Evolutionary conservation across 2,113 vertebrate species (phyloP), one percentile per base, ranked within the genome.

Genomic region (Leptodactylus fuscus): DNA sequence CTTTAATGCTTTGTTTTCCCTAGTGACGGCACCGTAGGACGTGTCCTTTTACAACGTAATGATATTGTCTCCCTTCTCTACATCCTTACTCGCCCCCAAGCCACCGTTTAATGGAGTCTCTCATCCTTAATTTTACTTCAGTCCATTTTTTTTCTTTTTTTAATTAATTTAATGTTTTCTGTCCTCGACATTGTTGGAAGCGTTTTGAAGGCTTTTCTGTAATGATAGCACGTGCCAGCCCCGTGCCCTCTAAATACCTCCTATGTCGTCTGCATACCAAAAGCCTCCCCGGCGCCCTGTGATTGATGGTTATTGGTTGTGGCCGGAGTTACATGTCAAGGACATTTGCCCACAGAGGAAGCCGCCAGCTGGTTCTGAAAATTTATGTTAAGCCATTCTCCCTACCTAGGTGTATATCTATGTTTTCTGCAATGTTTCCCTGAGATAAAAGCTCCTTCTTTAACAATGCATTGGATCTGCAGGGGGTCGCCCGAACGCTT

Each of bases 381-480:
- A 48, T 69, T 27, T 38, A 82, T 55, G 48, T 58, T 70, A 85
- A 85, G 53, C 49, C 6, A 51, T n/a, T 71, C 1, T 44, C 4
- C 22, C 22, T 48, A 73, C 18, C 24, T 81, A 27, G 41, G 51
- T 46, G 46, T 46, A 53, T n/a, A 79, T 44, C 29, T 27, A 53
- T 34, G 20, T 79, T 71, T 38, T 27, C 16, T 9, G 3, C 53
- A 70, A 71, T 34, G n/a, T 32, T 41, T n/a, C 22, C 75, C 62
- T 69, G 15, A n/a, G 49, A 79, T 70, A 70, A 85, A 60, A 85
- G 10, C 32, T 62, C 24, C 32, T 81, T 55, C 49, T 86, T 86
- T 73, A 60, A 55, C 44, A 86, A 77, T 81, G 77, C 67, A 86
- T 86, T 73, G 77, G 20, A 80, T 81, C 83, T 85, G 7, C 76